phyloP scores from a whole-genome alignment of 2,797 vertebrate genomes.

The Periophthalmus magnuspinnatus region DNA sequence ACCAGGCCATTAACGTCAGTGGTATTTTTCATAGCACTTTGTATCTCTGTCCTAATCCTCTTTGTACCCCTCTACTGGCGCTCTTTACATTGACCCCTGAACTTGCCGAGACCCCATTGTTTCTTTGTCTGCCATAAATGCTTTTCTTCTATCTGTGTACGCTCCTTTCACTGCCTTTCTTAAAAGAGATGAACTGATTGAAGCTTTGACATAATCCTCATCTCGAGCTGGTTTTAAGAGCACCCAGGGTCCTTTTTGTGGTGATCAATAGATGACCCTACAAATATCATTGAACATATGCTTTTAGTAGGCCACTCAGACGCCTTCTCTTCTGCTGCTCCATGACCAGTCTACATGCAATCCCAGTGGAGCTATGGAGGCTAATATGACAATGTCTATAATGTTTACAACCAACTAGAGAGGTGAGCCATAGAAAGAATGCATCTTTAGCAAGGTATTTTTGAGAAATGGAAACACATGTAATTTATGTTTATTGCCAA shows the following conservation, averaged over 20 bases:
- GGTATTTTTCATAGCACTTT: neutral
- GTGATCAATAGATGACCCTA: slow-evolving; percentile 79
- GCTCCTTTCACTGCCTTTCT: slow-evolving; percentile 35
- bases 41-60: neutral
- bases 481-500: neutral
- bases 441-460: too few relatives aligned
- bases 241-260: slow-evolving; percentile 76
- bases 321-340: slow-evolving; percentile 31
- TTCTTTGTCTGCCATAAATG: slow-evolving; percentile 12
- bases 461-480: too few relatives aligned
- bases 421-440: neutral
- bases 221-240: slow-evolving; percentile 65
- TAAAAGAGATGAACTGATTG: slow-evolving; percentile 62
- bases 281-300: slow-evolving; percentile 76
- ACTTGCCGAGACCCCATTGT: neutral
- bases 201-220: slow-evolving; percentile 65
- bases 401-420: slow-evolving; percentile 30
- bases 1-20: neutral
- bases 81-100: slow-evolving; percentile 1
- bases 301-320: slow-evolving; percentile 48
- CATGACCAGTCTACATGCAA: slow-evolving; percentile 29
- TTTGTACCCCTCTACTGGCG: neutral
- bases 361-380: slow-evolving; percentile 54
- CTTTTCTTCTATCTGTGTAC: slow-evolving; percentile 26
- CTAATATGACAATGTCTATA: slow-evolving; percentile 52